Evolutionary conservation across 37 sponge, comb jelly and placozoan genomes (phyloP).

Genomic region (Oscarella lobularis): DNA sequence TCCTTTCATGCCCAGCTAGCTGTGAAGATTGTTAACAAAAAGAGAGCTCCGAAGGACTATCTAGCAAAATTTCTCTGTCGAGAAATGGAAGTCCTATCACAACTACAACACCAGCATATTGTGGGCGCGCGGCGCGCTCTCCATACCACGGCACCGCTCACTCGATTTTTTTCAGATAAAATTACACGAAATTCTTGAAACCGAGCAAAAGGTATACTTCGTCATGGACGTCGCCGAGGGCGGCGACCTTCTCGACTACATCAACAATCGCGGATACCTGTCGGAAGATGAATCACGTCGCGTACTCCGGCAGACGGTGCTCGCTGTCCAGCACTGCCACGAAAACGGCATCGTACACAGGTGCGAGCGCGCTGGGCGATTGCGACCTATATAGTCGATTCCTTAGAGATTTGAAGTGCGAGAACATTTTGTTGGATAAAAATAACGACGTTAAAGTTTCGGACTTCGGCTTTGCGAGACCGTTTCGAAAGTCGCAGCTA

Average conservation of each 20-base stretch:
- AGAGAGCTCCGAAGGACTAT: conserved; percentile 71
- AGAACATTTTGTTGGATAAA: conserved; percentile 70
- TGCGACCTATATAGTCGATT: no score
- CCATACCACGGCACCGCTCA: no score
- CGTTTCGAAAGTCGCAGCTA: neutral
- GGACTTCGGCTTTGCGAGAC: conserved; percentile 86
- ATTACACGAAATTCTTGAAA: conserved; percentile 62
- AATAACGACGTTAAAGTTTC: conserved; percentile 58
- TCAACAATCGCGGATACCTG: conserved; percentile 49
- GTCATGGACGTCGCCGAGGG: conserved; percentile 83
- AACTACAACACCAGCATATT: conserved; percentile 27
- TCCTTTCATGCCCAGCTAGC: conserved; percentile 61
- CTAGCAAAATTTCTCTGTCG: conserved; percentile 74
- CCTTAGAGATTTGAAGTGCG: conserved; percentile 92
- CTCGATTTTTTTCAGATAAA: conserved; percentile 11
- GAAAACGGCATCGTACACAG: conserved; percentile 62
- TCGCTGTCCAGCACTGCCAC: conserved; percentile 59
- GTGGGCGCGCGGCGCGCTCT: neutral
- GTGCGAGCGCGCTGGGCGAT: no score
- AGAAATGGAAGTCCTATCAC: conserved; percentile 57
- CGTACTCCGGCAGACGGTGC: conserved; percentile 49
- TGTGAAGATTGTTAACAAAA: conserved; percentile 72
- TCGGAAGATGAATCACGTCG: conserved; percentile 50
- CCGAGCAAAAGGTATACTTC: conserved; percentile 54
- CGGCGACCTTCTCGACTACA: conserved; percentile 86